A percentile compares a stretch with the other conserved stretches of the same genome.
These are phyloP conservation scores for Papilio aristodemus DNA, from an alignment of 1,140 invertebrate genomes.

Conservation along the genomic window DNA sequence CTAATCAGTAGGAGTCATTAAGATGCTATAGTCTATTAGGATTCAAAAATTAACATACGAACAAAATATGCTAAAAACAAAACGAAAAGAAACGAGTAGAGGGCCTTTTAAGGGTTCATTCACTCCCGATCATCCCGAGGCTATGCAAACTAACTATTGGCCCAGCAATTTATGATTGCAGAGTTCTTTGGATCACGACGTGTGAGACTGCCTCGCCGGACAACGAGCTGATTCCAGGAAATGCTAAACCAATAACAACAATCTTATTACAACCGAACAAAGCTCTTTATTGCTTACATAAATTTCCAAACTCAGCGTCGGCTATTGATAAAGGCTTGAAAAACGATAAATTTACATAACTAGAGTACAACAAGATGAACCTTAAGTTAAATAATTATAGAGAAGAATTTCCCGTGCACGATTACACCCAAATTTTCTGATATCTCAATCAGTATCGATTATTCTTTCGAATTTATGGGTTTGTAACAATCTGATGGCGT, in stretches of 20 bases:
- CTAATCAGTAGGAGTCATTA: too few relatives aligned
- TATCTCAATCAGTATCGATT: slow-evolving; percentile 67
- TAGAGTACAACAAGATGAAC: slow-evolving; percentile 38
- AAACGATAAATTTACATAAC: slow-evolving; percentile 45
- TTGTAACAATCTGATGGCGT: slow-evolving; percentile 50
- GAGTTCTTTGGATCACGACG: slow-evolving; percentile 57
- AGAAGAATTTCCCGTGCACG: slow-evolving; percentile 40
- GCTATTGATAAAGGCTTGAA: slow-evolving; percentile 47
- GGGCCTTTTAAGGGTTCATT: slow-evolving; percentile 53
- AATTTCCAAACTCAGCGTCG: slow-evolving; percentile 29
- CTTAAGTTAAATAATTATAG: slow-evolving; percentile 36
- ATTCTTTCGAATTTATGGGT: slow-evolving; percentile 59
- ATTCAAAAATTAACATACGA: background rate
- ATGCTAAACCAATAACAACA: slow-evolving; percentile 23
- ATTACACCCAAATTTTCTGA: slow-evolving; percentile 49
- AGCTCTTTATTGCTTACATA: slow-evolving; percentile 39
- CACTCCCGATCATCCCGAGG: slow-evolving; percentile 51
- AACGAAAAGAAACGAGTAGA: slow-evolving; percentile 7
- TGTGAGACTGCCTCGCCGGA: slow-evolving; percentile 61
- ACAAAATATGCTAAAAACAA: background rate
- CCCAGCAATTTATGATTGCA: slow-evolving; percentile 64
- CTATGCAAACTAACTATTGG: slow-evolving; percentile 61
- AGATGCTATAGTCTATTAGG: too few relatives aligned
- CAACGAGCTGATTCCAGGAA: slow-evolving; percentile 5
- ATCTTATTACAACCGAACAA: slow-evolving; percentile 29